Percentiles rank a stretch among this genome's conserved stretches.
Conservation (phyloP, 2,113 vertebrate species). For the Falco punctatus region DNA sequence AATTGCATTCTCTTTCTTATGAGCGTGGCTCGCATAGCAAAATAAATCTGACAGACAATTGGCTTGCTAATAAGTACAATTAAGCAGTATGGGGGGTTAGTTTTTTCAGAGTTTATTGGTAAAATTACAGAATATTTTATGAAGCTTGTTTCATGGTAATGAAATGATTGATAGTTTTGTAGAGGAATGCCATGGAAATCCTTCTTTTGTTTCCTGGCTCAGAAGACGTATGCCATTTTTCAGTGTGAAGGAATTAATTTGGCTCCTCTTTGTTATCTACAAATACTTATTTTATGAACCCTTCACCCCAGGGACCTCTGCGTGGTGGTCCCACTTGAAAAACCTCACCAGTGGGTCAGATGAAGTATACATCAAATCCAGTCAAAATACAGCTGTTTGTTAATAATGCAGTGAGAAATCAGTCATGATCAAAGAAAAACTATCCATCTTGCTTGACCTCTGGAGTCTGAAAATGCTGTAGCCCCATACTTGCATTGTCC, state of each 20-base stretch:
- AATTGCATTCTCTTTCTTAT: not conserved
- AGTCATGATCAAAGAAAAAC: not conserved
- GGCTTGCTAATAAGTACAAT: conserved; percentile 30
- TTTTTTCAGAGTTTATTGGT: conserved; percentile 18
- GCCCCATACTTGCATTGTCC: not conserved
- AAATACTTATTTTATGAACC: not conserved
- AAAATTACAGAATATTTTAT: conserved; percentile 28
- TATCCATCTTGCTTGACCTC: not conserved
- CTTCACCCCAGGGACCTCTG: not conserved
- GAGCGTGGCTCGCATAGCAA: not conserved
- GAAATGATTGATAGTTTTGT: conserved; percentile 11
- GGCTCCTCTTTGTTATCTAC: not conserved
- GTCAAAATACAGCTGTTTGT: not conserved
- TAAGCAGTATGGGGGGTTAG: conserved; percentile 34
- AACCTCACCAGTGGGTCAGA: not conserved
- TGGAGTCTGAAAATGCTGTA: not conserved
- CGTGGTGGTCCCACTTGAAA: not conserved
- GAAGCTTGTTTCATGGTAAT: conserved; percentile 8
- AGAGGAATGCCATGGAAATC: conserved; percentile 21
- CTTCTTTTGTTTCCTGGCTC: conserved; percentile 2
- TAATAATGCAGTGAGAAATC: not conserved
- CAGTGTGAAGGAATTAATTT: not conserved
- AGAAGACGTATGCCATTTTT: not conserved
- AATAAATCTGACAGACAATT: conserved; percentile 15
- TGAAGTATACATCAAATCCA: not conserved